A percentile compares a stretch with the other conserved stretches of the same genome.
phyloP scores from a whole-genome alignment of 2,113 vertebrate species.

The Rousettus leschenaultii region DNA sequence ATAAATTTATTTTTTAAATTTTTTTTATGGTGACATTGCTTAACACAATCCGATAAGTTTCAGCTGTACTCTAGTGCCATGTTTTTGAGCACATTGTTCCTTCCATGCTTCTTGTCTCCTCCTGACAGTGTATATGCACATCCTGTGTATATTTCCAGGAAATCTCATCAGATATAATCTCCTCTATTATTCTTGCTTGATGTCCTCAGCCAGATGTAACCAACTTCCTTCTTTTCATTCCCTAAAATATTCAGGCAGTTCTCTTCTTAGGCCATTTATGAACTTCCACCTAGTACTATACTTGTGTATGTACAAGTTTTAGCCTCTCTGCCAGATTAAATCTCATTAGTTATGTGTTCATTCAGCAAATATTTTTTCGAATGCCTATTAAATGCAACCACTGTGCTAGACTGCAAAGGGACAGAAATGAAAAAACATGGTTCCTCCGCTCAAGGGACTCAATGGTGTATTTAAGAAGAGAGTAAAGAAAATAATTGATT shows the following conservation, averaged over 20 bases:
- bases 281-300: neutral
- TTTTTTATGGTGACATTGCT: too few relatives aligned
- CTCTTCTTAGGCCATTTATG: neutral
- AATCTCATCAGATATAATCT: neutral
- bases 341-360: neutral
- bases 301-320: neutral
- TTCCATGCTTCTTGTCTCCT: neutral
- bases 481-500: neutral
- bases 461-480: neutral
- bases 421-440: neutral
- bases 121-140: neutral
- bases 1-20: too few relatives aligned
- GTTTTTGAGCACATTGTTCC: neutral
- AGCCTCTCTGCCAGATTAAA: neutral
- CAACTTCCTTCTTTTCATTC: neutral
- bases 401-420: neutral
- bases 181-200: neutral
- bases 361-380: constrained; percentile 34
- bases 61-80: neutral
- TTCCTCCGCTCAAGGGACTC: neutral
- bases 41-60: too few relatives aligned
- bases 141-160: neutral
- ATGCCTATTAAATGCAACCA: neutral
- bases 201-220: neutral
- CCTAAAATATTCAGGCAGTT: neutral